Base-by-base conservation (phyloP, 2,113 vertebrate genomes). In the Trachemys scripta region DNA sequence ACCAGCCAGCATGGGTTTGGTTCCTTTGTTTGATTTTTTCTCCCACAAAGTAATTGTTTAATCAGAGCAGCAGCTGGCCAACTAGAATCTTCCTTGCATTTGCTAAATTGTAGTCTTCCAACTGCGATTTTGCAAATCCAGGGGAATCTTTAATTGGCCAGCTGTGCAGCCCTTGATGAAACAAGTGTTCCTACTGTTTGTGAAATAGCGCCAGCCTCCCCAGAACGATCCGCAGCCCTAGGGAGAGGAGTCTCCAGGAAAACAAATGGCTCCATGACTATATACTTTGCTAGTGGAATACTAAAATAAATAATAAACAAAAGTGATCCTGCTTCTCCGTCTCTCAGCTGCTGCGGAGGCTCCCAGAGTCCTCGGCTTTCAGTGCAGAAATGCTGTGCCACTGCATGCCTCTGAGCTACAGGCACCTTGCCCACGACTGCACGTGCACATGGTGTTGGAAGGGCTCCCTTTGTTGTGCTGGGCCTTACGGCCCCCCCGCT, bases 141-240 rank as follows among this genome's bases (percentile, higher is more conserved):
- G 93, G 90, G 94, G 96, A 94, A 92, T 96, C 78, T 84, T 85
- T 94, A 89, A 97, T 86, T 49, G 87, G 96, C 94, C 97, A 96
- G 93, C 97, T 95, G 95, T 20, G 83, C 87, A 24, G 95, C 92
- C 95, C 97, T 95, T 88, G 96, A 92, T 89, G 95, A 84, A 93
- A 91, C 87, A 78, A 85, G 90, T 12, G 69, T 75, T 90, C 95
- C 96, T 82, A 54, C 90, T 54, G 93, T 84, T 94, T 38, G 6
- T 22, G 51, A 82, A 96, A 82, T 20, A 79, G 86, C 19, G 0
- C 50, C 82, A 88, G 93, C 89, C 24, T 27, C 59, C 59, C 92
- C 94, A 47, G 88, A 94, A 94, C 91, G 91, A 94, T 27, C 94
- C 13, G 27, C 10, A 38, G 92, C 50, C 4, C 31, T 2, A 10